These are phyloP conservation scores for Parazoanthus swiftii DNA, from an alignment of 92 coral and sea anemone genomes.

Conservation along the genomic window DNA sequence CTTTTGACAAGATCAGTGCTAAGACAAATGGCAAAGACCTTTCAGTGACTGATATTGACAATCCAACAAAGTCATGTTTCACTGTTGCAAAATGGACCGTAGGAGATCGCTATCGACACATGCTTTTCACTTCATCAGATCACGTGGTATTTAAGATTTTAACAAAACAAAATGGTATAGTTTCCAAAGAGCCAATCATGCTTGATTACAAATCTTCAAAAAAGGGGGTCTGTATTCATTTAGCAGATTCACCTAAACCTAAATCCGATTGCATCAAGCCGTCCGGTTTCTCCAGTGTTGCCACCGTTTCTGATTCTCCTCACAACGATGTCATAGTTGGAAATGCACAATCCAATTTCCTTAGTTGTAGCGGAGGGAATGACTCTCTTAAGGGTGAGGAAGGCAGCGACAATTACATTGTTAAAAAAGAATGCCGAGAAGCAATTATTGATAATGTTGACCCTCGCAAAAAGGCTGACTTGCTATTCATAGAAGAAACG, in stretches of 20 bases:
- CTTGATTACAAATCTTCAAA: constrained; percentile 39
- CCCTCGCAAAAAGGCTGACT: neutral
- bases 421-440: constrained; percentile 41
- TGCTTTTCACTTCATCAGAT: too few species aligned
- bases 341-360: constrained; percentile 50
- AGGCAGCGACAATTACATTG: constrained; percentile 58
- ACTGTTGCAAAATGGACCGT: too few species aligned
- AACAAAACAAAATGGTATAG: neutral
- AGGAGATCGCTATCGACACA: too few species aligned
- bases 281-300: constrained; percentile 16
- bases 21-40: too few species aligned
- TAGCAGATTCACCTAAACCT: constrained; percentile 2
- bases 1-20: too few species aligned
- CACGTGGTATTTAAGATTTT: too few species aligned
- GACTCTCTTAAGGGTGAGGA: constrained; percentile 48
- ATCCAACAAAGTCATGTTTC: too few species aligned
- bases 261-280: neutral
- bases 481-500: neutral
- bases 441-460: neutral
- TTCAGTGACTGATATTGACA: too few species aligned
- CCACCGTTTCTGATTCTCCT: constrained; percentile 52
- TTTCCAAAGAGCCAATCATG: constrained; percentile 44
- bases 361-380: constrained; percentile 54
- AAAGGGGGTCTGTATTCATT: constrained; percentile 39
- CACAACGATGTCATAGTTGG: constrained; percentile 39